These are phyloP conservation scores for Sarcophaga peregrina DNA, from an alignment of 1,140 invertebrate species.

Conservation along the genomic window DNA sequence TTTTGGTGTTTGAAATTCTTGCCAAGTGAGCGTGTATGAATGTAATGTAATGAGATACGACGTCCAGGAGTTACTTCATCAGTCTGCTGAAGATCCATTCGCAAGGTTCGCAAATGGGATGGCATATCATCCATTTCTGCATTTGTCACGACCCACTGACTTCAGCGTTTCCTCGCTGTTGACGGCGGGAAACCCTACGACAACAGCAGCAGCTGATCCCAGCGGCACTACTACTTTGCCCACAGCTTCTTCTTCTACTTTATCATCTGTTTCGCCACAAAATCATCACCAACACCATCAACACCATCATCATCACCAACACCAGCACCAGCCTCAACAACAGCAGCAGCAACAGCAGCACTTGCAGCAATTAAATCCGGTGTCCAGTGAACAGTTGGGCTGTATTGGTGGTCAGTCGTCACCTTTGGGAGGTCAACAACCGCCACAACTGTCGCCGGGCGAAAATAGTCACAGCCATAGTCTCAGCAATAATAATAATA, in stretches of 20 bases:
- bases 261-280: slow-evolving; percentile 28
- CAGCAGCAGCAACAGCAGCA: slow-evolving; percentile 48
- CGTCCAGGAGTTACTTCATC: slow-evolving; percentile 72
- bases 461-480: neutral
- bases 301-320: slow-evolving; percentile 33
- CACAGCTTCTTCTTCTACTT: slow-evolving; percentile 31
- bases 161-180: slow-evolving; percentile 91
- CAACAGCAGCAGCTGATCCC: slow-evolving; percentile 56
- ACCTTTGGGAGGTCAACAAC: slow-evolving; percentile 48
- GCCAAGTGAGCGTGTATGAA: slow-evolving; percentile 48
- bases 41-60: slow-evolving; percentile 69
- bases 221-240: slow-evolving; percentile 54
- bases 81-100: slow-evolving; percentile 73
- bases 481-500: slow-evolving; percentile 26
- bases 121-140: slow-evolving; percentile 77
- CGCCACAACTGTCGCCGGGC: slow-evolving; percentile 49
- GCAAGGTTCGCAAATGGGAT: slow-evolving; percentile 72
- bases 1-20: slow-evolving; percentile 14
- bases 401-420: slow-evolving; percentile 52
- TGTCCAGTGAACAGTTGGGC: slow-evolving; percentile 33
- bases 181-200: slow-evolving; percentile 72
- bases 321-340: slow-evolving; percentile 45
- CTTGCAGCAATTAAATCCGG: slow-evolving; percentile 46
- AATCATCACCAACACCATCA: neutral
- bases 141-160: slow-evolving; percentile 85